Conservation (phyloP, 2,888 invertebrate species). For the Ormyrus labotus region DNA sequence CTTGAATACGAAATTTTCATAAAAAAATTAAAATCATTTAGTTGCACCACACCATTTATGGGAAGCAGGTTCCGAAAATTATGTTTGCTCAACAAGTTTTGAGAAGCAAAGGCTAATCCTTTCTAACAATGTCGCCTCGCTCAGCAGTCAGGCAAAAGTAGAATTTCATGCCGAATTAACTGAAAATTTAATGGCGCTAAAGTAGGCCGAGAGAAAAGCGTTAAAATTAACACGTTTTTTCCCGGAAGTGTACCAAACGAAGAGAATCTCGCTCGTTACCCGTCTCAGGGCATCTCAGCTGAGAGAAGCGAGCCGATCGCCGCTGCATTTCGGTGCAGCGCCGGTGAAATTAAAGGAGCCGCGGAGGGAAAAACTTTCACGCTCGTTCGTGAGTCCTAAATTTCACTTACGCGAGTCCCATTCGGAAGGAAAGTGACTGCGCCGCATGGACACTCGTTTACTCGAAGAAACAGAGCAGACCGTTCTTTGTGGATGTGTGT, state of each 20-base stretch:
- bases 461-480: conserved; percentile 68
- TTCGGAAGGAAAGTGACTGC: conserved; percentile 66
- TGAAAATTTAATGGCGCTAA: conserved; percentile 41
- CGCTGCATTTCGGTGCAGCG: too few species aligned
- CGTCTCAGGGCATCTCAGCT: background rate
- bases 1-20: too few species aligned
- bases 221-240: conserved; percentile 50
- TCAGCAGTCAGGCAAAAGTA: conserved; percentile 36
- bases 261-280: conserved; percentile 1
- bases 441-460: conserved; percentile 60
- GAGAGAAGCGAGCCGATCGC: too few species aligned
- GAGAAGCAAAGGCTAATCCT: too few species aligned
- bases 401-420: conserved; percentile 68
- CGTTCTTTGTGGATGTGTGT: background rate
- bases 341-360: background rate
- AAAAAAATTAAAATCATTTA: too few species aligned
- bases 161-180: conserved; percentile 46
- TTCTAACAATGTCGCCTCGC: too few species aligned
- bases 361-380: conserved; percentile 62
- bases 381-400: conserved; percentile 64
- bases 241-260: conserved; percentile 40
- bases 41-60: too few species aligned
- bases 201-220: conserved; percentile 54
- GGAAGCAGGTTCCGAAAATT: too few species aligned
- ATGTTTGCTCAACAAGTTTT: too few species aligned